Conservation (phyloP, 2,888 invertebrate species). For the Rotaria sp. region DNA sequence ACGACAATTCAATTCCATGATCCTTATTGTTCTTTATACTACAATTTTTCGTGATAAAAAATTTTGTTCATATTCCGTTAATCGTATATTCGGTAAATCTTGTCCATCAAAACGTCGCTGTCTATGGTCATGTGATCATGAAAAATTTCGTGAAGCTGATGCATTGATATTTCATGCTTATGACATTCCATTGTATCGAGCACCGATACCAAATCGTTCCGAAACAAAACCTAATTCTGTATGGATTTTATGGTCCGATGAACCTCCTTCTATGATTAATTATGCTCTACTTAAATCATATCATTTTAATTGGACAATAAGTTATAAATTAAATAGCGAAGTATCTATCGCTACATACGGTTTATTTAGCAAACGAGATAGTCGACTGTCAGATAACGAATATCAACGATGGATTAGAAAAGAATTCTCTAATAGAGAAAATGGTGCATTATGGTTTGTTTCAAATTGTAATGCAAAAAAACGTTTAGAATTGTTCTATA, state of each 20-base stretch:
- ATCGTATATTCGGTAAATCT: not conserved
- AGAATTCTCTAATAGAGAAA: not conserved
- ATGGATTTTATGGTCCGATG: constrained; percentile 1
- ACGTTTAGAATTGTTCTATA: not conserved
- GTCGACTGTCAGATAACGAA: not conserved
- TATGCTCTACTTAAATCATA: not conserved
- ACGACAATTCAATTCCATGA: not conserved
- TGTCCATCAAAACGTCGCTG: constrained; percentile 11
- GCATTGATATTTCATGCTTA: constrained; percentile 22
- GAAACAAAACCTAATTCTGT: not conserved
- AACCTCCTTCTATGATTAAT: not conserved
- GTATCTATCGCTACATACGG: not conserved
- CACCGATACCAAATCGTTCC: not conserved
- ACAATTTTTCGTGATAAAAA: not conserved
- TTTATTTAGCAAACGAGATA: not conserved
- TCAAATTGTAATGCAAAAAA: not conserved
- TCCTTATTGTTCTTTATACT: not conserved
- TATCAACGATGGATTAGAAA: not conserved
- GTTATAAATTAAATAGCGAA: constrained; percentile 29
- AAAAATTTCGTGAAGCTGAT: not conserved
- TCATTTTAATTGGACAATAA: constrained; percentile 25
- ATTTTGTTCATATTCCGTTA: not conserved
- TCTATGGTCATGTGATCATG: not conserved
- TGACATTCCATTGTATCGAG: not conserved
- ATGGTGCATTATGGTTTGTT: constrained; percentile 2